Base-by-base conservation (phyloP, 2,888 invertebrate genomes). In the Ophion ellenae region DNA sequence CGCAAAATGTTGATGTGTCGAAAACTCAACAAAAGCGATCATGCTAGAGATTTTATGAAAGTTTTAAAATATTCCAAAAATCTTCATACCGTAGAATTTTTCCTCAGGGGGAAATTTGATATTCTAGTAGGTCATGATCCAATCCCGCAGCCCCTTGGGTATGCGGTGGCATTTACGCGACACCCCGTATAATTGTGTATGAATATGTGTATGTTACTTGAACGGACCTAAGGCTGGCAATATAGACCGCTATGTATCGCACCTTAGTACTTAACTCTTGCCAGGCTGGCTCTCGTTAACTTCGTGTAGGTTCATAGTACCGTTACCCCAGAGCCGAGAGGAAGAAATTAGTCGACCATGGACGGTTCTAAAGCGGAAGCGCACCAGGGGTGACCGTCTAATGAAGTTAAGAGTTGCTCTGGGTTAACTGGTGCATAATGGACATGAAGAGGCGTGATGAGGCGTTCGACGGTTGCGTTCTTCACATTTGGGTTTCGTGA, bases 201-300 rank as follows among this genome's bases (percentile, higher is more conserved):
- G 40, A 20, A 45, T 74, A 74, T 75, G 45, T 81, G 47, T 10
- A 20, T 71, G 71, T 53, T 63, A 71, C 47, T 79, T 63, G 32
- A 61, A 71, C 70, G 63, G 70, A 70, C 28, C 24, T 63, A 59
- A 71, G 57, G 57, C 45, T 20, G 32, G 14, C 45, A 5, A 17
- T 61, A 20, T 10, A 36, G 28, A 67, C 67, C 59, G 45, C n/a
- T 36, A 61, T 59, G 66, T 40, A 81, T 47, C 20, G 28, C 63
- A n/a, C 53, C 61, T 57, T 6, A 61, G 64, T 67, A 83, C 73
- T 85, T 67, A 61, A 80, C 79, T 83, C 76, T 76, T 63, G 47
- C 74, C 61, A 74, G 79, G 74, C 76, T 66, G 59, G 64, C 47
- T 61, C 28, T 83, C 80, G 76, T 83, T 86, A 83, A 86, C 74